phyloP scores from a whole-genome alignment of 2,113 vertebrate species.

The Phoenicopterus ruber region DNA sequence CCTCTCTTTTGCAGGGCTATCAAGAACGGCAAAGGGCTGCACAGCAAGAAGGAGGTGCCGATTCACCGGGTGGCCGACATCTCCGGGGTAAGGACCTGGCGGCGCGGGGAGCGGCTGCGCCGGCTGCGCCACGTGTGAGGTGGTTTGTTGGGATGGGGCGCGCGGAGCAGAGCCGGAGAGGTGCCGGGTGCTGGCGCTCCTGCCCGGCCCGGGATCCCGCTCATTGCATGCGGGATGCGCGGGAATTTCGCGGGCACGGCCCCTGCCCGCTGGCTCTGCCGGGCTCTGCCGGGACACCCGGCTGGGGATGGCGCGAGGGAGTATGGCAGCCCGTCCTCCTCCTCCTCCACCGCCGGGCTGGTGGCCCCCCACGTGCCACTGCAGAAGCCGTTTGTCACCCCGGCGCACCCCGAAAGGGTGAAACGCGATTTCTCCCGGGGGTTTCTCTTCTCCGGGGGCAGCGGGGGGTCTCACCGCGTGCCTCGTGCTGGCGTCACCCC shows the following conservation, averaged over 20 bases:
- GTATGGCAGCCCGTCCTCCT: background rate
- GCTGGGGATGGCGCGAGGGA: background rate
- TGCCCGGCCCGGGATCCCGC: fast-evolving
- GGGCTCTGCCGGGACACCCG: background rate
- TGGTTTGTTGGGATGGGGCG: background rate
- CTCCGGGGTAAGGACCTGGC: slow-evolving; percentile 84
- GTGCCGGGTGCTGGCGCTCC: background rate
- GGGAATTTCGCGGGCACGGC: background rate
- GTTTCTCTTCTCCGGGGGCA: background rate
- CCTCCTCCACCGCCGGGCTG: background rate
- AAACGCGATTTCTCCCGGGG: background rate
- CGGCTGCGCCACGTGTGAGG: background rate
- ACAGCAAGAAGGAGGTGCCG: slow-evolving; percentile 98
- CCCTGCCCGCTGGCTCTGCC: background rate
- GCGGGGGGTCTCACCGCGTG: fast-evolving
- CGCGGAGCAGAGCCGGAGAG: background rate
- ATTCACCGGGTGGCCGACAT: slow-evolving; percentile 97
- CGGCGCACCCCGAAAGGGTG: background rate
- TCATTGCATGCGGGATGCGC: background rate
- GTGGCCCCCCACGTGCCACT: background rate
- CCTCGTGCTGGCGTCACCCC: background rate
- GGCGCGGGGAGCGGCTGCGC: background rate
- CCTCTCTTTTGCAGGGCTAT: slow-evolving; percentile 79
- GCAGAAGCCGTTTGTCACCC: background rate
- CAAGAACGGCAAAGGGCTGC: slow-evolving; percentile 97